Evolutionary conservation across 2,797 vertebrate genomes (phyloP).

Genomic region (Microctenopoma stevenorrisi): DNA sequence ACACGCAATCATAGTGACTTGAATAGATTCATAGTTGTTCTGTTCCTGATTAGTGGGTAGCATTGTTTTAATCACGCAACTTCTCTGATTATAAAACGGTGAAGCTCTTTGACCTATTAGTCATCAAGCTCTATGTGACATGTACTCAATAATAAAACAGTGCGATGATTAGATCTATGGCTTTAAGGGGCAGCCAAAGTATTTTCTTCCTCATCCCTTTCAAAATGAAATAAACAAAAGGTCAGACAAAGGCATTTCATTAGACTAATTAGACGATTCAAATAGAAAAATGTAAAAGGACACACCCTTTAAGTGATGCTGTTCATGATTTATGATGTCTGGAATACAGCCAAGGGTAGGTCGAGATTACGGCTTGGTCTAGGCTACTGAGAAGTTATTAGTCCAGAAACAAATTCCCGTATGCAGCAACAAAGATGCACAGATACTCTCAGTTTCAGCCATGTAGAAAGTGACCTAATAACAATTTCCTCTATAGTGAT

Average conservation of each 20-base stretch:
- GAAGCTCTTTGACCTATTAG: neutral
- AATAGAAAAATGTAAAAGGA: neutral
- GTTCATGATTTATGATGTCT: neutral
- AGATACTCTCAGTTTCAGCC: neutral
- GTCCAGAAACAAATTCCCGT: neutral
- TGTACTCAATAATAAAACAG: conserved; percentile 1
- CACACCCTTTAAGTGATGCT: neutral
- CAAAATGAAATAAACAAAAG: neutral
- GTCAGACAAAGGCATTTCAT: neutral
- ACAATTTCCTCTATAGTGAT: neutral
- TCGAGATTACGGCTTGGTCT: neutral
- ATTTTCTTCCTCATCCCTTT: neutral
- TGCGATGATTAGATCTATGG: neutral
- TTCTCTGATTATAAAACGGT: conserved; percentile 2
- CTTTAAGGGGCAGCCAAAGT: neutral
- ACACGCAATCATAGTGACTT: conserved; percentile 45
- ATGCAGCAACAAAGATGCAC: too few relatives aligned
- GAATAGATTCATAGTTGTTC: conserved; percentile 11
- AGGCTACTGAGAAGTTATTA: neutral
- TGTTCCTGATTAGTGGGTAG: conserved; percentile 26
- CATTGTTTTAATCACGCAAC: conserved; percentile 38
- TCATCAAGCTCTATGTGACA: neutral
- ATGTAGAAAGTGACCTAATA: neutral
- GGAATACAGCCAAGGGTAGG: neutral
- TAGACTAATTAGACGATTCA: neutral